These are phyloP conservation scores for Pelecanoides urinatrix DNA, from an alignment of 2,113 vertebrate species.

Conservation along the genomic window DNA sequence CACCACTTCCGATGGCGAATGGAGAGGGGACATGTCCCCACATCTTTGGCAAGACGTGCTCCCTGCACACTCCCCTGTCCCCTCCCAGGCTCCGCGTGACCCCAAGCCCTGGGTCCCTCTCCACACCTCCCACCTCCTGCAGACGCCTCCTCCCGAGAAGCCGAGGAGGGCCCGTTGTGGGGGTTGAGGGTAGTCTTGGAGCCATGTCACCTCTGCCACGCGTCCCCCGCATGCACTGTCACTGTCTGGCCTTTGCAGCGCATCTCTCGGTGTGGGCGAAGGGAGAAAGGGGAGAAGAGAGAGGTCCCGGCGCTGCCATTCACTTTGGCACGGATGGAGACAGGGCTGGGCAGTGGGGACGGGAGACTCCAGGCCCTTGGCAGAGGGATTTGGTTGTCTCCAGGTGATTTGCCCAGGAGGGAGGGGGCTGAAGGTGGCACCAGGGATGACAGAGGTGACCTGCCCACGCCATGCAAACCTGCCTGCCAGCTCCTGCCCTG, in stretches of 20 bases:
- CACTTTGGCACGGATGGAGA: background rate
- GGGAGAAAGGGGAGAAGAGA: background rate
- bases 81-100: fast-evolving
- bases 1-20: background rate
- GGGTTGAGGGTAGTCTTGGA: background rate
- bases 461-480: background rate
- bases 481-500: fast-evolving
- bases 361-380: background rate
- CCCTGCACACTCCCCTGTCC: fast-evolving
- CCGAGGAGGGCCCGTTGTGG: background rate
- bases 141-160: fast-evolving
- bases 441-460: background rate
- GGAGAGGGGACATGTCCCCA: background rate
- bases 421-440: background rate
- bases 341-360: fast-evolving
- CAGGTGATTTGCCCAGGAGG: background rate
- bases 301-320: background rate
- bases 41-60: background rate
- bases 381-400: background rate
- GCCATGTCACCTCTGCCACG: background rate
- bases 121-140: background rate
- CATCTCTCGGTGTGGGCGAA: fast-evolving
- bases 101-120: background rate
- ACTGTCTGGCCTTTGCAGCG: background rate
- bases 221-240: fast-evolving